Conservation (phyloP, 2,797 vertebrate genomes). For the Eutrigla gurnardus region DNA sequence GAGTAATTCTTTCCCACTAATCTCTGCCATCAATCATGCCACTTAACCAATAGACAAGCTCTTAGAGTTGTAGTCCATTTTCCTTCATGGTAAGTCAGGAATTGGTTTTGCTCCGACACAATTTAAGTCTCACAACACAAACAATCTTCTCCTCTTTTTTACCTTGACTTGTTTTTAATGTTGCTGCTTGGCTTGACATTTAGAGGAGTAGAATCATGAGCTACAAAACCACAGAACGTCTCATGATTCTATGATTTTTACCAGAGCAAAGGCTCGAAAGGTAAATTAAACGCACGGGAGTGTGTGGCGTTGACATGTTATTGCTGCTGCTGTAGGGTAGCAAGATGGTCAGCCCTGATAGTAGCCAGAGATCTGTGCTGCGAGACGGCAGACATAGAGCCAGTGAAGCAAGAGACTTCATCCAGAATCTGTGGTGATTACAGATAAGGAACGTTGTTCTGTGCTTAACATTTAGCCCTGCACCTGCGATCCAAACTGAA, state of each 20-base stretch:
- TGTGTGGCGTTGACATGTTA: constrained; percentile 10
- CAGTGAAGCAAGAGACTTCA: background rate
- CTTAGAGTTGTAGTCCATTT: background rate
- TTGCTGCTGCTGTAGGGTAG: constrained; percentile 8
- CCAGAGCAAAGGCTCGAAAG: background rate
- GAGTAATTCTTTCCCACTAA: background rate
- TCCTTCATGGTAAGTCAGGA: background rate
- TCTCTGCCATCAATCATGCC: background rate
- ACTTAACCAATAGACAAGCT: background rate
- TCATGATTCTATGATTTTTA: background rate
- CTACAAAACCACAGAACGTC: background rate
- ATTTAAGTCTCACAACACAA: background rate
- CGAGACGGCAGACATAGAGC: background rate
- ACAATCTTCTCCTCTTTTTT: background rate
- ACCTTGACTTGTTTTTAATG: constrained; percentile 8
- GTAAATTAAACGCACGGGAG: constrained; percentile 2
- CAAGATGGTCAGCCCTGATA: constrained; percentile 30
- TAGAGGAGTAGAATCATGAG: background rate
- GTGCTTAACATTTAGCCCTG: background rate
- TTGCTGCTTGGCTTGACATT: background rate
- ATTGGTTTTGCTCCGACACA: background rate
- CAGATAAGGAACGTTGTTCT: background rate
- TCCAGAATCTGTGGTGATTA: background rate
- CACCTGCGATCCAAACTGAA: background rate
- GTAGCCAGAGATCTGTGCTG: background rate